Evolutionary conservation across 2,888 invertebrate species (phyloP).

Genomic region (Platycheirus albimanus): DNA sequence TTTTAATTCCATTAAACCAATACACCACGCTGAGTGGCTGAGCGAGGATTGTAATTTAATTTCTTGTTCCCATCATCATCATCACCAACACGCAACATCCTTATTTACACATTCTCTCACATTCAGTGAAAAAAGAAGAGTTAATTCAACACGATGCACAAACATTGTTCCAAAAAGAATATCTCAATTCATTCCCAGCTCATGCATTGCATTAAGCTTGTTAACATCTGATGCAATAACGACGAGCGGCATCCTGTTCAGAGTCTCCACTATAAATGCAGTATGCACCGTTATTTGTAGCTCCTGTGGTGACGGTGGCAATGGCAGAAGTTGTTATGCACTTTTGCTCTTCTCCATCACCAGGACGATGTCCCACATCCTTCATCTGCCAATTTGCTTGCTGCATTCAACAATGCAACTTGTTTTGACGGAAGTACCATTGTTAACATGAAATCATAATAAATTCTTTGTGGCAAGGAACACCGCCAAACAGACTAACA

Average conservation of each 20-base stretch:
- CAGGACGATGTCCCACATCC: background rate
- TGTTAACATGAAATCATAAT: constrained; percentile 42
- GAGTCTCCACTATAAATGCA: background rate
- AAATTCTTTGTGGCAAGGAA: constrained; percentile 46
- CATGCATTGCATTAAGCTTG: constrained; percentile 1
- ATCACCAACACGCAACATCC: background rate
- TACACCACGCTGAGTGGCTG: background rate
- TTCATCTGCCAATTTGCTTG: background rate
- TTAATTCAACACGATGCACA: background rate
- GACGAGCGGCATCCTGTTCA: background rate
- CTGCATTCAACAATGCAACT: constrained; percentile 14
- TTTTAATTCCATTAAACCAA: background rate
- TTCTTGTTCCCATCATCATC: background rate
- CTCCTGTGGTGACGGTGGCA: background rate
- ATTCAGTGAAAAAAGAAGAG: background rate
- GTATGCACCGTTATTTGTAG: background rate
- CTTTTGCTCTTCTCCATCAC: background rate
- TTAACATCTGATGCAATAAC: constrained; percentile 4
- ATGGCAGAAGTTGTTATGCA: background rate
- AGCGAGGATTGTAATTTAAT: background rate
- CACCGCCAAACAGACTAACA: constrained; percentile 5
- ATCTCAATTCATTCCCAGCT: background rate
- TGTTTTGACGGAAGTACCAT: constrained; percentile 52
- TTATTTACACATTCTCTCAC: background rate
- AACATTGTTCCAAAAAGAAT: background rate